Evolutionary conservation across 1,140 invertebrate species (phyloP).

Genomic region (Ericerus pela): DNA sequence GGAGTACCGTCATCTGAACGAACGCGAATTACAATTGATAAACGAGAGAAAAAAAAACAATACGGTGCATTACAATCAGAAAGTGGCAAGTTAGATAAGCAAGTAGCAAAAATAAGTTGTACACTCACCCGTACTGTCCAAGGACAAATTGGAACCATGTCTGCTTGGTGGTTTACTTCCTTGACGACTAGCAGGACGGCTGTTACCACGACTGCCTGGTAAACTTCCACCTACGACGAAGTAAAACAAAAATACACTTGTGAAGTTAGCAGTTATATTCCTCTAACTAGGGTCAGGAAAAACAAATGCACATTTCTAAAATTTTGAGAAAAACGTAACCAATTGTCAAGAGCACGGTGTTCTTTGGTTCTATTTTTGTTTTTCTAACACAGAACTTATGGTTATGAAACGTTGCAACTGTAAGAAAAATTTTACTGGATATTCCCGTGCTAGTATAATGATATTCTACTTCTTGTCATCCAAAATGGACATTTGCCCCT

Average conservation of each 20-base stretch:
- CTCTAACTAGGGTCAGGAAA: too few species aligned
- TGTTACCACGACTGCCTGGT: slow-evolving; percentile 49
- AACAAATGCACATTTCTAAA: too few species aligned
- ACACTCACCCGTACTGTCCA: slow-evolving; percentile 65
- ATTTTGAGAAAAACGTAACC: too few species aligned
- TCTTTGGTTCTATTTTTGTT: too few species aligned
- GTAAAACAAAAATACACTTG: neutral
- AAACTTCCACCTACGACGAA: slow-evolving; percentile 35
- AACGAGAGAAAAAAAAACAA: neutral
- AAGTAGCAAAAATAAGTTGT: neutral
- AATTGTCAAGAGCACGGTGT: too few species aligned
- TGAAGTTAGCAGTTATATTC: too few species aligned
- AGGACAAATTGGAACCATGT: slow-evolving; percentile 78
- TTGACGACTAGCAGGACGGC: slow-evolving; percentile 61
- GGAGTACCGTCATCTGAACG: slow-evolving; percentile 41
- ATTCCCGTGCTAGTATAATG: too few species aligned
- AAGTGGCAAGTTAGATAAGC: slow-evolving; percentile 6
- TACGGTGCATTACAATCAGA: neutral
- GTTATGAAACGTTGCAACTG: too few species aligned
- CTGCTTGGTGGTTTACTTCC: slow-evolving; percentile 80
- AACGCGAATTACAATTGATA: neutral
- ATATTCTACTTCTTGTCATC: too few species aligned
- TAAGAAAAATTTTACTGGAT: too few species aligned
- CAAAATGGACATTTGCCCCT: too few species aligned
- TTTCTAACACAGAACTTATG: too few species aligned